These are phyloP conservation scores for Ivindomyrus marchei DNA, from an alignment of 2,113 vertebrate genomes.

Conservation along the genomic window DNA sequence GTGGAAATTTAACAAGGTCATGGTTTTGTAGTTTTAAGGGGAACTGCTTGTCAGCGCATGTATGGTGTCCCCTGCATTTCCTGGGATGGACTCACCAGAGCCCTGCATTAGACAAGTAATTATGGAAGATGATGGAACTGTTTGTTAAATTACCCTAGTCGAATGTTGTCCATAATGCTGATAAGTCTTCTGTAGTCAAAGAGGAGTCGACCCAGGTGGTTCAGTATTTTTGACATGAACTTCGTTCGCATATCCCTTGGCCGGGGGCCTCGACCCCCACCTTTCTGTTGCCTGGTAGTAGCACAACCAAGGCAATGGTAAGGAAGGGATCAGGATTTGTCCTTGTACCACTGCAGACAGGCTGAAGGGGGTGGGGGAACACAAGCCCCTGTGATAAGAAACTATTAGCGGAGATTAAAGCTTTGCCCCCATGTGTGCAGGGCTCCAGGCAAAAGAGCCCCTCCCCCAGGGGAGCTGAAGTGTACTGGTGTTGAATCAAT, in stretches of 20 bases:
- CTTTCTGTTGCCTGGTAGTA: not conserved
- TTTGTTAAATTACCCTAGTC: not conserved
- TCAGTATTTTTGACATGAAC: not conserved
- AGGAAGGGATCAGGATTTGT: conserved; percentile 8
- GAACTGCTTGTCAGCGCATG: not conserved
- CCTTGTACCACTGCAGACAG: conserved; percentile 12
- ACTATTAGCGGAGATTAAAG: conserved; percentile 75
- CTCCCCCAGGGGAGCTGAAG: conserved; percentile 13
- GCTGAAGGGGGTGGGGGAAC: conserved; percentile 34
- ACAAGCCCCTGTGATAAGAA: conserved; percentile 54
- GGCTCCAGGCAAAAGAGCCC: conserved; percentile 48
- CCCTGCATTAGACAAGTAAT: not conserved
- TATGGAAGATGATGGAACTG: not conserved
- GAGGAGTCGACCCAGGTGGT: not conserved
- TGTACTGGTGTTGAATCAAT: conserved; percentile 45
- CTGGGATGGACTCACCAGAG: not conserved
- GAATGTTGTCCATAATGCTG: not conserved
- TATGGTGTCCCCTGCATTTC: not conserved
- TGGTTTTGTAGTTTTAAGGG: not conserved
- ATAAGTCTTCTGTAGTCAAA: not conserved
- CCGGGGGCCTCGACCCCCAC: not conserved
- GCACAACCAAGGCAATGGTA: not conserved
- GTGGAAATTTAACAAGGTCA: not conserved
- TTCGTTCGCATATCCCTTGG: not conserved
- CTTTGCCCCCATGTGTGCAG: conserved; percentile 50